These are phyloP conservation scores for Aphodius sticticus DNA, from an alignment of 2,888 invertebrate genomes.

Conservation along the genomic window DNA sequence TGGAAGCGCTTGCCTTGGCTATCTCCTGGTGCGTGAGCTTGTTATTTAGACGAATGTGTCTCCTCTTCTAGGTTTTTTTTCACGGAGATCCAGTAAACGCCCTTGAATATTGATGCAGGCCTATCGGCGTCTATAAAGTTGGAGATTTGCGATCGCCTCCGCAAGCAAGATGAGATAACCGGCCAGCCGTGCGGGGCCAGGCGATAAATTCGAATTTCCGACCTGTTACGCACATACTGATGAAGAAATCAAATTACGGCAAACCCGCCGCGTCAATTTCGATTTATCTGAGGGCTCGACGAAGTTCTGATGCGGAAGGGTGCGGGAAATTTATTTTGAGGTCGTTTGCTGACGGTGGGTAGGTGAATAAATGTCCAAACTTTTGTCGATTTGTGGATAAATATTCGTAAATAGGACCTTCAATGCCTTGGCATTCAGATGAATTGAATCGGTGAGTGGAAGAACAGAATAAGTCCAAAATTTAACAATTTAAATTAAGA, in stretches of 20 bases:
- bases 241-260: conserved; percentile 7
- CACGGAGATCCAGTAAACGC: conserved; percentile 6
- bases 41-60: conserved; percentile 18
- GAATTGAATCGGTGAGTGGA: no score
- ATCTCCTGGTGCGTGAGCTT: conserved; percentile 16
- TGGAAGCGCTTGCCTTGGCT: background rate
- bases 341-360: background rate
- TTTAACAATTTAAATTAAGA: no score
- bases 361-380: no score
- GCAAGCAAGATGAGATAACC: conserved; percentile 14
- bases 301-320: background rate
- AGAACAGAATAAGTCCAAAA: no score
- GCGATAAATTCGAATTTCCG: conserved; percentile 18
- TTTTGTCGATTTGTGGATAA: no score
- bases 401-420: no score
- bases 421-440: no score
- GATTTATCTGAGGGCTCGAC: background rate
- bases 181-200: background rate
- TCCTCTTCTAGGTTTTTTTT: background rate
- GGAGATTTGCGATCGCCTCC: conserved; percentile 24
- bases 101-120: conserved; percentile 26
- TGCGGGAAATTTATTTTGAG: background rate
- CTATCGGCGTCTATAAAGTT: conserved; percentile 19
- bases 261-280: background rate
- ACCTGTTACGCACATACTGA: conserved; percentile 24